Evolutionary conservation across 2,797 vertebrate genomes (phyloP).

Genomic region (Tadarida brasiliensis): DNA sequence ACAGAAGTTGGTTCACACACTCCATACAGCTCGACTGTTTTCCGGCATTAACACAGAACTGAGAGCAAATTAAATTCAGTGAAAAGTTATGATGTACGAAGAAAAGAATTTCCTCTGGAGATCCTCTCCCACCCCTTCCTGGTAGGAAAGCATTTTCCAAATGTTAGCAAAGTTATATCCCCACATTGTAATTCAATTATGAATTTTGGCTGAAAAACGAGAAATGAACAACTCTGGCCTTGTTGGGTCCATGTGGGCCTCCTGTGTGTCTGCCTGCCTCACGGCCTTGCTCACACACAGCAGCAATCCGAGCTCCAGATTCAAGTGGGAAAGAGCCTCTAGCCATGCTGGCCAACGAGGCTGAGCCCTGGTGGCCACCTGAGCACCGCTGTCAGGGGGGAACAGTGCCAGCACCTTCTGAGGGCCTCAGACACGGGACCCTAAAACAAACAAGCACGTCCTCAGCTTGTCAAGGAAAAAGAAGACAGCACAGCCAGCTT

Average conservation of each 20-base stretch:
- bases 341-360: background rate
- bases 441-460: background rate
- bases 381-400: background rate
- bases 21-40: slow-evolving; percentile 76
- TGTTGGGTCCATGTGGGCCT: background rate
- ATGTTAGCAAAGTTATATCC: slow-evolving; percentile 71
- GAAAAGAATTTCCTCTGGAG: slow-evolving; percentile 85
- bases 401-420: background rate
- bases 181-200: slow-evolving; percentile 64
- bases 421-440: background rate
- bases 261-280: background rate
- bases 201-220: slow-evolving; percentile 16
- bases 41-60: slow-evolving; percentile 72
- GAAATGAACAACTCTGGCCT: background rate
- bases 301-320: background rate
- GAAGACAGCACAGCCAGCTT: background rate
- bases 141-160: slow-evolving; percentile 80
- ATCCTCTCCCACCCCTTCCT: slow-evolving; percentile 63
- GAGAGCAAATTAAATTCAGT: slow-evolving; percentile 82
- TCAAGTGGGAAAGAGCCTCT: background rate
- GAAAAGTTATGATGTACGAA: slow-evolving; percentile 82
- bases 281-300: background rate
- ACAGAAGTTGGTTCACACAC: slow-evolving; percentile 73
- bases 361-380: no score
- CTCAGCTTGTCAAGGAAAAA: background rate